Percentiles rank a stretch among this genome's conserved stretches.
Conservation (phyloP, 1,140 invertebrate species). For the Calliphora vicina region DNA sequence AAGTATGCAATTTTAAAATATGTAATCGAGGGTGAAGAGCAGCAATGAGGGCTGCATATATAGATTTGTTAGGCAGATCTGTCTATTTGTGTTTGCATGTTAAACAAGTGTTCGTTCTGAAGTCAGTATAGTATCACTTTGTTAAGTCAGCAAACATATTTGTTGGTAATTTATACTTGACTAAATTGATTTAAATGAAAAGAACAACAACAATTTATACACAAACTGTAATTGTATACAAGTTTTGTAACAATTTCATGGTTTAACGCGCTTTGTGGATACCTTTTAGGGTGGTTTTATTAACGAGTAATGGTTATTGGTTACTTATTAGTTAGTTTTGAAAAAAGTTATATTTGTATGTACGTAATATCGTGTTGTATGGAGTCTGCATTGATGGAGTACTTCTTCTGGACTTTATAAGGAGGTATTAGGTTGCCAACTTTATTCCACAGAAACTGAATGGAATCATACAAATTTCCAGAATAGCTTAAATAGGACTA, state of each 20-base stretch:
- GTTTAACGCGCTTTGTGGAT: not conserved
- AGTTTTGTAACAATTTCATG: not conserved
- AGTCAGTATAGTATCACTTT: not conserved
- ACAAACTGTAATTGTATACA: not conserved
- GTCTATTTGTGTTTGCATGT: not conserved
- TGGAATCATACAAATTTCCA: too few species aligned
- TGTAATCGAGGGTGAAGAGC: not conserved
- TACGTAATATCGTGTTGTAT: too few species aligned
- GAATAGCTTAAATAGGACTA: too few species aligned
- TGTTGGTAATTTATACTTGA: not conserved
- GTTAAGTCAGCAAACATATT: not conserved
- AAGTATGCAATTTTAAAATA: not conserved
- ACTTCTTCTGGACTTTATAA: too few species aligned
- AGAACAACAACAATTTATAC: not conserved
- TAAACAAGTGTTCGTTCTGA: not conserved
- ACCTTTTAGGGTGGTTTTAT: not conserved
- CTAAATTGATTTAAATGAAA: not conserved
- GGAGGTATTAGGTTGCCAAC: too few species aligned
- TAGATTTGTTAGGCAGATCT: not conserved
- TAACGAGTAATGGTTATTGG: not conserved
- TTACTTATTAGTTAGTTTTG: not conserved
- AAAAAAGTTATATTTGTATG: too few species aligned
- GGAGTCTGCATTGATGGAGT: too few species aligned
- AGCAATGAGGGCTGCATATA: not conserved
- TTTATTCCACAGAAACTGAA: too few species aligned